Base-by-base conservation (phyloP, 2,113 vertebrate genomes). In the Acrocephalus arundinaceus region DNA sequence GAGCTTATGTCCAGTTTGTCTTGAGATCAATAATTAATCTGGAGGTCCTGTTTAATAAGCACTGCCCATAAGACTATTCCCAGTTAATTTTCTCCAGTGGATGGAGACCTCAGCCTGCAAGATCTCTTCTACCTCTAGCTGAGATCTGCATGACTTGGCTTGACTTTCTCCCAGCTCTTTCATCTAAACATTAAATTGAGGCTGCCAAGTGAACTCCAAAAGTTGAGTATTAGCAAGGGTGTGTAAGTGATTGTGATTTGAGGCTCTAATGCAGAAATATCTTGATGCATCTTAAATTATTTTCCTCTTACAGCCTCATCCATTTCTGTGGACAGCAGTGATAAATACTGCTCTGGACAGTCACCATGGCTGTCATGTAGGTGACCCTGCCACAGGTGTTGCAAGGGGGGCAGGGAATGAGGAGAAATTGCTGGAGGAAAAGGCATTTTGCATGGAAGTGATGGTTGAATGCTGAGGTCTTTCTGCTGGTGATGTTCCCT, bases 1-100 rank as follows among this genome's bases (percentile, higher is more conserved):
- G 96, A 91, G 67, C 96, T 97, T 62, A 93, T 58, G 75, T 95
- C 86, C 94, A 83, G 76, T 96, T 97, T 97, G 66, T 96, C 79
- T 94, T 84, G 72, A 89, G 80, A 87, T 96, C 91, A 97, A 94
- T 96, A 62, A 94, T 97, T 97, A 96, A 94, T 90, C 87, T 95
- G 94, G 95, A 91, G 88, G 89, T 89, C 85, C 68, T 90, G 89
- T 89, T 94, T 89, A 92, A 76, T 62, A 65, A 93, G 84, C 31
- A 28, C n/a, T 65, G 58, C 55, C 48, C 23, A 14, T n/a, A 90
- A 83, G 33, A 5, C 33, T 63, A 7, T 48, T 96, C 70, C 37
- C 30, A 52, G 18, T 88, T 78, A 41, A 65, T 90, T 93, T 57
- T 83, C 43, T 58, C 71, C 83, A 24, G 83, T 65, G 66, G 90